These are phyloP conservation scores for Eciton burchellii DNA, from an alignment of 1,140 invertebrate species.

Conservation along the genomic window DNA sequence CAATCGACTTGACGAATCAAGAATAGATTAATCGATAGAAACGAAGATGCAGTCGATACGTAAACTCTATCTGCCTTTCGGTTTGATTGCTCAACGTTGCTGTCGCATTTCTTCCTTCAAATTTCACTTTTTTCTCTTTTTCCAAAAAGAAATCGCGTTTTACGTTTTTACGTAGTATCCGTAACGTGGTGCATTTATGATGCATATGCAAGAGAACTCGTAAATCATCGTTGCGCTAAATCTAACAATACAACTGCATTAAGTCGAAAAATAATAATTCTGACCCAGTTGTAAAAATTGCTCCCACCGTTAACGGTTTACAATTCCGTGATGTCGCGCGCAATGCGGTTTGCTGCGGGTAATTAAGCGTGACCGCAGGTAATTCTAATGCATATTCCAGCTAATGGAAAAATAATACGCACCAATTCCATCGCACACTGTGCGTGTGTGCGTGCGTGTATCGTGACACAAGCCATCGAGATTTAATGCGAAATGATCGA, in stretches of 20 bases:
- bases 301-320: background rate
- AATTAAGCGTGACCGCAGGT: conserved; percentile 37
- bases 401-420: conserved; percentile 31
- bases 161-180: too few species aligned
- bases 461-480: conserved; percentile 28
- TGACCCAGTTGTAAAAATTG: background rate
- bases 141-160: too few species aligned
- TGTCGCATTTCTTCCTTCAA: too few species aligned
- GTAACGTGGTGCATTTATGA: too few species aligned
- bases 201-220: background rate
- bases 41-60: too few species aligned
- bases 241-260: background rate
- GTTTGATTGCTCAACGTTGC: too few species aligned
- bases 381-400: conserved; percentile 3
- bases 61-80: too few species aligned
- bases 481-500: conserved; percentile 28
- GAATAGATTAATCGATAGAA: too few species aligned
- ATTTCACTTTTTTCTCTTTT: too few species aligned
- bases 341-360: background rate
- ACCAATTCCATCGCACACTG: background rate
- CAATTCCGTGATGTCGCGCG: conserved; percentile 22
- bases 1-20: too few species aligned
- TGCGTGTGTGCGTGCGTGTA: too few species aligned
- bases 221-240: background rate
- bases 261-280: background rate